Evolutionary conservation across 2,888 invertebrate species (phyloP).

Genomic region (Alcis repandata): DNA sequence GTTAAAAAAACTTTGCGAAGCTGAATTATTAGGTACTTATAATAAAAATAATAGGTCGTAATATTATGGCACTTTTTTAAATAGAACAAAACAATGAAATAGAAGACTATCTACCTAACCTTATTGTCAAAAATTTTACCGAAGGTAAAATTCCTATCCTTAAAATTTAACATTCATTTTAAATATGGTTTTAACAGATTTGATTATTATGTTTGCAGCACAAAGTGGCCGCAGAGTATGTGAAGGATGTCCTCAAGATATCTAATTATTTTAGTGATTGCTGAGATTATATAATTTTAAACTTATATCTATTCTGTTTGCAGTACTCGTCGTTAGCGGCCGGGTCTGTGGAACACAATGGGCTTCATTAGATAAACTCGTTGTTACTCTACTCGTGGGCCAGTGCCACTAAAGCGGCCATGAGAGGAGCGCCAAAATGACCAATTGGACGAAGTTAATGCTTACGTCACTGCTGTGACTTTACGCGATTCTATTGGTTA

Average conservation of each 20-base stretch:
- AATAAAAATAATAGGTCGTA: constrained; percentile 59
- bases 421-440: too few relatives aligned
- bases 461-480: too few relatives aligned
- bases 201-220: too few relatives aligned
- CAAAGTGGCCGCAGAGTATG: too few relatives aligned
- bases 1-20: constrained; percentile 42
- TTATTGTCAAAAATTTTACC: constrained; percentile 35
- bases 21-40: constrained; percentile 66
- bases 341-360: constrained; percentile 33
- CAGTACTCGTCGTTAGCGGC: constrained; percentile 31
- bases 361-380: neutral
- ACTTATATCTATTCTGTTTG: constrained; percentile 29
- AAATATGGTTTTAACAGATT: too few relatives aligned
- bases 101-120: constrained; percentile 32
- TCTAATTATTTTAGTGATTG: constrained; percentile 59
- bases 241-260: constrained; percentile 1
- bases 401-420: too few relatives aligned
- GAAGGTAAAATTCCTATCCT: constrained; percentile 15
- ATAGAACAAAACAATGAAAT: constrained; percentile 35
- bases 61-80: constrained; percentile 45
- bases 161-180: constrained; percentile 29
- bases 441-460: too few relatives aligned
- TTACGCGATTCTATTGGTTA: too few relatives aligned
- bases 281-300: constrained; percentile 46
- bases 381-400: too few relatives aligned